These are phyloP conservation scores for Papilio machaon DNA, from an alignment of 1,140 invertebrate species.

Conservation along the genomic window DNA sequence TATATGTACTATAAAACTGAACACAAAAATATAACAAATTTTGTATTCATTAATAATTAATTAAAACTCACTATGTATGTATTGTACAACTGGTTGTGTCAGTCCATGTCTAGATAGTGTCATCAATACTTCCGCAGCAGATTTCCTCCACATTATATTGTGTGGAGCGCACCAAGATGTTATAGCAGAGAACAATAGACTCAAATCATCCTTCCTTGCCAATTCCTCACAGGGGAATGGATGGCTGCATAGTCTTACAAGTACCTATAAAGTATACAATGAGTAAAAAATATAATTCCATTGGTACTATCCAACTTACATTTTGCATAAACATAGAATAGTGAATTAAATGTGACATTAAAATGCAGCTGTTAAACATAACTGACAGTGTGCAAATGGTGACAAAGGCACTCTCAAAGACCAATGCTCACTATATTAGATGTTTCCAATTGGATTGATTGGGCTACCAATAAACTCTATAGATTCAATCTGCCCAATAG, in stretches of 20 bases:
- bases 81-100: slow-evolving; percentile 95
- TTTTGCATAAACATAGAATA: no score
- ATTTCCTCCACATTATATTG: slow-evolving; percentile 98
- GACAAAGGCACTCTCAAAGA: no score
- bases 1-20: no score
- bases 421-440: no score
- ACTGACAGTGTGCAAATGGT: no score
- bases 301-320: neutral
- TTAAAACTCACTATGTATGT: slow-evolving; percentile 95
- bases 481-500: no score
- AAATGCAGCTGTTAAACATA: no score
- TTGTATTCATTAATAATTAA: neutral
- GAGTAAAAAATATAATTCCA: slow-evolving; percentile 12
- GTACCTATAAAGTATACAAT: slow-evolving; percentile 83
- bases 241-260: slow-evolving; percentile 96
- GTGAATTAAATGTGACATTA: no score
- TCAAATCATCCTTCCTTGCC: slow-evolving; percentile 97
- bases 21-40: no score
- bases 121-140: slow-evolving; percentile 97
- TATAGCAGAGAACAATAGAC: slow-evolving; percentile 97
- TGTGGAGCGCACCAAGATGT: slow-evolving; percentile 96
- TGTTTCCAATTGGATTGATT: no score
- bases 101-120: slow-evolving; percentile 97
- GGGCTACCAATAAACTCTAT: no score
- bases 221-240: slow-evolving; percentile 97